Evolutionary conservation across 2,888 invertebrate species (phyloP), one percentile per base, ranked within the genome.

Genomic region (Orchesellides sinensis): DNA sequence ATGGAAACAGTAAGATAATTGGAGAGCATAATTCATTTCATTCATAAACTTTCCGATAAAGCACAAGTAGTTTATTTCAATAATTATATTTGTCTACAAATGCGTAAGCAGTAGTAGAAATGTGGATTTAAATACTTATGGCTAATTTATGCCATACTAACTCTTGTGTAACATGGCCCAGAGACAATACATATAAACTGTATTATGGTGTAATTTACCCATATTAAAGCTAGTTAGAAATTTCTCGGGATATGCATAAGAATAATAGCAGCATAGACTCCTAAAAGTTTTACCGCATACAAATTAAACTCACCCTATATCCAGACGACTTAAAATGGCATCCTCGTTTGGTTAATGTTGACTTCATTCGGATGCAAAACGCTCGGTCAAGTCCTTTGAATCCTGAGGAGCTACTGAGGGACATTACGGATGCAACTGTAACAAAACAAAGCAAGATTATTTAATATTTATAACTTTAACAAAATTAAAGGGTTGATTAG

Each of bases 321-420:
- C 97, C 97, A 86, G 97, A 97, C 47, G 97, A 97, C 91, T 98
- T 98, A 91, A 97, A 97, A 91, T 98, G 97, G 90, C 98, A 98
- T 82, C 98, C 98, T 89, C 98, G 92, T 91, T 98, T 98, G 66
- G 98, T 98, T 84, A 98, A 92, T 0, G 98, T 98, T 74, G 98
- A 98, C 90, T 98, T 98, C 98, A 98, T 98, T 87, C 98, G 93
- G 65, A 98, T 93, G 91, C 98, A 98, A 91, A 98, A 97, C 54
- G 97, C 96, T 89, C 97, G 92, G 89, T 97, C 97, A 91, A 96
- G 93, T 47, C 97, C 97, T 90, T 95, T 94, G 91, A 94, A 97
- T 52, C 89, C 77, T 21, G 93, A 93, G 81, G 93, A 93, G 14
- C 94, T 93, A 66, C 93, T 93, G 88, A 96, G 91, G 73, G 93